Evolutionary conservation across 2,888 invertebrate species (phyloP).

Genomic region (Tenthredo amoena): DNA sequence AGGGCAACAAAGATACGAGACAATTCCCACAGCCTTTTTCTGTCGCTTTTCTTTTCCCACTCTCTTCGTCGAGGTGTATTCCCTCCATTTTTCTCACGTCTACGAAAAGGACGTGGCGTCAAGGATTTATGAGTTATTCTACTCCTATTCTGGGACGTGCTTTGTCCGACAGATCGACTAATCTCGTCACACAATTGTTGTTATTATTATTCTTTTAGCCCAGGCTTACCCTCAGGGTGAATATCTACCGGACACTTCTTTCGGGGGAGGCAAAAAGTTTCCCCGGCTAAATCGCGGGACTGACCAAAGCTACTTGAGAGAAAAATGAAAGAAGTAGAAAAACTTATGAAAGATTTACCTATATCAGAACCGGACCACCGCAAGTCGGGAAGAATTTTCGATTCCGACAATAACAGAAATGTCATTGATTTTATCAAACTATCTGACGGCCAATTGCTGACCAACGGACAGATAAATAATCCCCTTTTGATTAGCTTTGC

Average conservation of each 20-base stretch:
- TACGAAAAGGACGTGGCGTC: conserved; percentile 24
- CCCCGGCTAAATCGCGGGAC: background rate
- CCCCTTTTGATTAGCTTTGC: conserved; percentile 11
- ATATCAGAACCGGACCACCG: background rate
- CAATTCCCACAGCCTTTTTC: conserved; percentile 45
- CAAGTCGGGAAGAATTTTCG: background rate
- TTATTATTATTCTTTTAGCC: conserved; percentile 25
- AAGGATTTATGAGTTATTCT: conserved; percentile 50
- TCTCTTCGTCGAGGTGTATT: background rate
- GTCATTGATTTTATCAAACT: conserved; percentile 26
- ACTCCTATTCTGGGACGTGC: conserved; percentile 22
- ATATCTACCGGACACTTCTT: conserved; percentile 7
- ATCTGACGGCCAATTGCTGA: background rate
- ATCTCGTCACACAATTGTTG: conserved; percentile 42
- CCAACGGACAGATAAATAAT: background rate
- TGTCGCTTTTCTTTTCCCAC: background rate
- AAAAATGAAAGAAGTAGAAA: conserved; percentile 19
- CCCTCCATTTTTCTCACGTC: conserved; percentile 47
- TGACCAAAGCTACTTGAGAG: conserved; percentile 11
- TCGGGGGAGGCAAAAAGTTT: background rate
- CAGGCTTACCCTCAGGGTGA: background rate
- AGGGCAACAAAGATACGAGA: conserved; percentile 46
- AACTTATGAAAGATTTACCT: background rate
- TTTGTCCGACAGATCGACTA: conserved; percentile 51
- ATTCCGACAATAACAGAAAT: background rate